phyloP scores from a whole-genome alignment of 2,888 invertebrate genomes.

The Drosophila percnosoma region DNA sequence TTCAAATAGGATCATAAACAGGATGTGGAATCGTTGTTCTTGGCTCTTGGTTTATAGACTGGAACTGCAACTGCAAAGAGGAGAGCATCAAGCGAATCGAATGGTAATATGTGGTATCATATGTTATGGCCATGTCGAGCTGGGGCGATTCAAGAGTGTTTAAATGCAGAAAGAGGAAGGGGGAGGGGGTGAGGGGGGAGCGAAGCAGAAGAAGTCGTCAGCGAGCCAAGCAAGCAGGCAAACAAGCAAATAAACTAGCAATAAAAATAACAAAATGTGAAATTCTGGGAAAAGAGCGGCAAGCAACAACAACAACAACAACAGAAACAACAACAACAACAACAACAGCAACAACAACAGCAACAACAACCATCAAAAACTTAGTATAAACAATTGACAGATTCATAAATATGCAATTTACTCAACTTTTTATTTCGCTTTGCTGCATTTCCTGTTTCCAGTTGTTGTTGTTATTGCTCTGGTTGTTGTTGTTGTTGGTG shows the following conservation, averaged over 20 bases:
- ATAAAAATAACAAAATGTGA: slow-evolving; percentile 64
- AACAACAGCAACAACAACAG: slow-evolving; percentile 23
- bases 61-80: slow-evolving; percentile 27
- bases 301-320: slow-evolving; percentile 31
- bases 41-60: slow-evolving; percentile 22
- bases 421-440: slow-evolving; percentile 79
- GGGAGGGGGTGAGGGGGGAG: neutral
- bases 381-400: slow-evolving; percentile 80
- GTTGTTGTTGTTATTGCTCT: slow-evolving; percentile 44
- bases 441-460: slow-evolving; percentile 80
- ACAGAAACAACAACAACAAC: slow-evolving; percentile 24
- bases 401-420: slow-evolving; percentile 81
- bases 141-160: slow-evolving; percentile 35
- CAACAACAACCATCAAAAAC: slow-evolving; percentile 35
- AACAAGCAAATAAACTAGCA: slow-evolving; percentile 43
- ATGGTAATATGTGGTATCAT: slow-evolving; percentile 61
- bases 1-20: slow-evolving; percentile 31
- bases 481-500: slow-evolving; percentile 23
- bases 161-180: slow-evolving; percentile 19
- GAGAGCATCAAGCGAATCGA: slow-evolving; percentile 46
- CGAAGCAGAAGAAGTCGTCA: slow-evolving; percentile 10
- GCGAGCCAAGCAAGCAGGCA: neutral
- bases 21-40: slow-evolving; percentile 25
- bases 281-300: slow-evolving; percentile 65
- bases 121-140: slow-evolving; percentile 53